These are phyloP conservation scores for Pristionchus arcanus DNA, from an alignment of 2,888 invertebrate genomes.

Conservation along the genomic window DNA sequence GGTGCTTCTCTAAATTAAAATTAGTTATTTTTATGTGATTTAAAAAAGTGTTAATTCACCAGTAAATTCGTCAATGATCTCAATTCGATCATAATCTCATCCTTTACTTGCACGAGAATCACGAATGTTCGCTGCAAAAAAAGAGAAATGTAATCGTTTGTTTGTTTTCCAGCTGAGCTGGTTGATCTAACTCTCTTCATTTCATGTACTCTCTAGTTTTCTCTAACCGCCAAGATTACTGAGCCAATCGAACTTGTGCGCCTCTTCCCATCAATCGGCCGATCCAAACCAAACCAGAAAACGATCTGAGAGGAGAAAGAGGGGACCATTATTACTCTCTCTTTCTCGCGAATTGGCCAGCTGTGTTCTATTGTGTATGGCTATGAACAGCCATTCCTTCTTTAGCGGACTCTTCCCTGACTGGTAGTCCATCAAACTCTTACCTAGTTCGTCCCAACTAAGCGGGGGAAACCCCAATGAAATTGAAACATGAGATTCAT, in stretches of 20 bases:
- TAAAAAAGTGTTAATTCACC: slow-evolving; percentile 58
- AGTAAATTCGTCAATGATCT: slow-evolving; percentile 63
- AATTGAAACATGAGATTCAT: slow-evolving; percentile 45
- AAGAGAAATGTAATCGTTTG: no score
- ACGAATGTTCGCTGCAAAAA: slow-evolving; percentile 63
- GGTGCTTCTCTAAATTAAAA: slow-evolving; percentile 8
- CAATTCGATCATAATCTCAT: slow-evolving; percentile 61
- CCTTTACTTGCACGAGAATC: slow-evolving; percentile 57
- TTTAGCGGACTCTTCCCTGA: neutral
- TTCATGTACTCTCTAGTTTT: neutral
- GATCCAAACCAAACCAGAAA: slow-evolving; percentile 46
- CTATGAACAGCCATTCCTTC: neutral
- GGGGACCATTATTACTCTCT: slow-evolving; percentile 36
- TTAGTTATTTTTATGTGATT: neutral
- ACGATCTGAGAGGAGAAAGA: slow-evolving; percentile 17
- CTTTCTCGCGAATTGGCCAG: neutral
- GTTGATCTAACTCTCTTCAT: slow-evolving; percentile 9
- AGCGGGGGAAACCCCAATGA: neutral
- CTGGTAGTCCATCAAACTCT: neutral
- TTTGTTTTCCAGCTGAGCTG: neutral
- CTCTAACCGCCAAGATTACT: neutral
- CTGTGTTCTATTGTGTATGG: neutral
- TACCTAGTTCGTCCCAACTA: neutral
- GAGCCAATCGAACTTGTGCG: neutral
- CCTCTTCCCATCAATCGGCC: slow-evolving; percentile 2